These are phyloP conservation scores for Caenorhabditis tropicalis DNA, from an alignment of 1,140 invertebrate species.

Conservation along the genomic window DNA sequence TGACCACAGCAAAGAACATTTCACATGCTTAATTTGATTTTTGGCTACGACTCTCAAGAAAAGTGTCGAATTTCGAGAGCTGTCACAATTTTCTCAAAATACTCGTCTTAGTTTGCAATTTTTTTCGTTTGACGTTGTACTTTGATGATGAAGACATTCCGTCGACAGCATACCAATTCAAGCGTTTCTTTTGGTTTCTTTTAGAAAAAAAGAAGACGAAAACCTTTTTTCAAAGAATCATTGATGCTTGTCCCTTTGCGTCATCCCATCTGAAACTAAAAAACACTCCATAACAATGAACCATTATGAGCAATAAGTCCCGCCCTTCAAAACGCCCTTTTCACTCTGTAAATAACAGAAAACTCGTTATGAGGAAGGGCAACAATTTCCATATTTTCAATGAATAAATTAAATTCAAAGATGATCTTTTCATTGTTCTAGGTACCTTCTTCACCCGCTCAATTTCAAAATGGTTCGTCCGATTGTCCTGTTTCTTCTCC, in stretches of 20 bases:
- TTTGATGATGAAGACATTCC: constrained; percentile 35
- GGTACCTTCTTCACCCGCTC: constrained; percentile 25
- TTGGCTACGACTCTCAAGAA: not conserved
- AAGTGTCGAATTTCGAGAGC: constrained; percentile 20
- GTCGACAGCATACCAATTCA: constrained; percentile 39
- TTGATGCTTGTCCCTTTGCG: constrained; percentile 10
- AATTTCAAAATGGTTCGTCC: constrained; percentile 12
- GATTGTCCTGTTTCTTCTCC: constrained; percentile 1
- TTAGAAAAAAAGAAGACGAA: not conserved
- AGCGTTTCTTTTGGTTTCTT: not conserved
- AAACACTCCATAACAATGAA: constrained; percentile 34
- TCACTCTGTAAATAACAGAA: not conserved
- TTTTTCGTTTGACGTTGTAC: constrained; percentile 11
- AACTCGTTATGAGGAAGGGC: not conserved
- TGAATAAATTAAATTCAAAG: constrained; percentile 7
- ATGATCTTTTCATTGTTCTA: not conserved
- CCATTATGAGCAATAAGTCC: constrained; percentile 10
- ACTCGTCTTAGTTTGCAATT: not conserved
- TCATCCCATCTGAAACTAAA: not conserved
- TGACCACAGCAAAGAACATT: not conserved
- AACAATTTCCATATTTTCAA: constrained; percentile 16
- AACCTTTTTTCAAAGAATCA: not conserved
- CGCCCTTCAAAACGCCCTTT: not conserved
- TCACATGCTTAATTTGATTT: constrained; percentile 17
- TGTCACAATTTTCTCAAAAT: constrained; percentile 26